Evolutionary conservation across 2,888 invertebrate genomes (phyloP), one percentile per base, ranked within the genome.

Genomic region (Scaptomyza caliginosa): DNA sequence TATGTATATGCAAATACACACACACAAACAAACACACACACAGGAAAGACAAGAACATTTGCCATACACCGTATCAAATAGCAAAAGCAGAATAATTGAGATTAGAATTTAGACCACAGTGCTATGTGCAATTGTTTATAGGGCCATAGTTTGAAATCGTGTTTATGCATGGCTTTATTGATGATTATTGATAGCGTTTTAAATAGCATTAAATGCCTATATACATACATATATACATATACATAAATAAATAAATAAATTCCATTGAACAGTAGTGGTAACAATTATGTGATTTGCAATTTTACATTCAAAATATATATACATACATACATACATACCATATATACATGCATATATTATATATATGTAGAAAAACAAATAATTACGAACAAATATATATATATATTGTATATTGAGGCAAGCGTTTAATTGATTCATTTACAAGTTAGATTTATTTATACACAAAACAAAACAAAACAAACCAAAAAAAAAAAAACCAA

Each of bases 241-340:
- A 73, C 26, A 71, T 23, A 73, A 57, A 48, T 60, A 70, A 52
- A 43, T 10, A 59, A 66, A 70, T 63, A 66, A 78, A 85, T 80
- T 75, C 78, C 77, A 81, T 79, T 77, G 86, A 86, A 81, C 70
- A 71, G 83, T 88, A 87, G 84, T 73, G 72, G 87, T 74, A 89
- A 88, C 86, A 82, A 82, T 86, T 88, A 88, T 89, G 89, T 89
- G 88, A 88, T 88, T 89, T 82, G 86, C 84, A 84, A 84, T 84
- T 85, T 83, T 83, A 85, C 85, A 82, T 82, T 82, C 83, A 86
- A 85, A 78, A 74, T 69, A 82, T 77, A 74, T 67, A 75, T 67
- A 70, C 30, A 67, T 59, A 59, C 42, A 60, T 60, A 52, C 63
- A 66, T 66, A 67, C 60, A 73, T 66, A 74, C 60, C 60, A 54